Evolutionary conservation across 53 echinoderm and acorn worm genomes (phyloP), one percentile per base, ranked within the genome.

Genomic region (Arbacia lixula): DNA sequence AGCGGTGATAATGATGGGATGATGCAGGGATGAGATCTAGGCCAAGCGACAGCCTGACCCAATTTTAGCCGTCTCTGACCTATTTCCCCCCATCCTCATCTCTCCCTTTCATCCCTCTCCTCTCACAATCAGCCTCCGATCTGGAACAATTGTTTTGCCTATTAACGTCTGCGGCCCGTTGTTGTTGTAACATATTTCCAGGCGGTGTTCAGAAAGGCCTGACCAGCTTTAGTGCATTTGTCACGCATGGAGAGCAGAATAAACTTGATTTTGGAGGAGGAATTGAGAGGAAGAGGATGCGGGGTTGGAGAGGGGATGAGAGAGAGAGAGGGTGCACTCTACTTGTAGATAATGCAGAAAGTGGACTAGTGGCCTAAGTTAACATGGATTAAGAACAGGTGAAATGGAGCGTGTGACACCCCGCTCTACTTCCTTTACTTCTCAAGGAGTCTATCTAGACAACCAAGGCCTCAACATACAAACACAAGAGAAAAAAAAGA

Each of bases 61-160:
- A 74, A 74, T 74, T 74, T 74, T 30, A 74, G 16, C 53, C 53
- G 53, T 74, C 74, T 74, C 74, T 74, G 74, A 74, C 74, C 74
- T 74, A 74, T 53, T 74, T 74, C 29, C 74, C 31, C 6, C 3
- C 33, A 42, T 74, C 32, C 31, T 52, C 19, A 31, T 16, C 3
- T 27, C 35, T 74, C 74, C 35, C 53, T 53, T 16, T 73, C 19
- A n/a, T 52, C 32, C 14, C 33, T 74, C 53, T 74, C 6, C 21
- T 27, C 54, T 53, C 46, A 10, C 46, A 10, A 6, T 46, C 46
- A 10, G 12, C 46, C n/a, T n/a, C n/a, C 43, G 69, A 69, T 21
- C 69, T 69, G 43, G 69, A 42, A 42, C 42, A 29, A 69, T 69
- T 41, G 69, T 69, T 69, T 37, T 43, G 69, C 27, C 69, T 43